Base-by-base conservation (phyloP, 1,140 invertebrate genomes). In the Nebria ingens region DNA sequence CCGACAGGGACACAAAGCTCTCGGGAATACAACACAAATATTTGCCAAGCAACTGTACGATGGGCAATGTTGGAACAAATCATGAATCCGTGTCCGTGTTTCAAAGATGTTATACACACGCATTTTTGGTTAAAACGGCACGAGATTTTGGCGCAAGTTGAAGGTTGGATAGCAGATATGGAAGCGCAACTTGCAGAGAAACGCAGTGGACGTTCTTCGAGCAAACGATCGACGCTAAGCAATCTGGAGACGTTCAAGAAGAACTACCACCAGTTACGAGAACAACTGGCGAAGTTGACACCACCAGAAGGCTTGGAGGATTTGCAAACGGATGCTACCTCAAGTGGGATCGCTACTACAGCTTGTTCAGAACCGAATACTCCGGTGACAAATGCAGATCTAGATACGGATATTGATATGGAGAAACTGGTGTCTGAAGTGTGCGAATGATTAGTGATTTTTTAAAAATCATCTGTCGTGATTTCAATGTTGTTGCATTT, bases 31-130 rank as follows among this genome's bases (percentile, higher is more conserved):
- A 96, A 97, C 73, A 86, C 91, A 58, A 96, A 96, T 71, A 94
- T 98, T 64, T 87, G 91, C 72, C 91, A 95, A 73, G 93, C 93
- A 2, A 95, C 91, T 53, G 89, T 93, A 29, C 86, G 91, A 67
- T 97, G 93, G 91, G 94, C 92, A 38, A 97, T 97, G 88, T 76
- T 96, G 49, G 93, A 97, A 72, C 91, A 95, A 70, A 82, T 97
- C 58, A 74, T 84, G 58, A 91, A 91, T 74, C 91, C 93, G 1
- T 88, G 89, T 62, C 83, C 88, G n/a, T 94, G 91, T 73, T 96
- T 97, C 68, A 90, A 88, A 74, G 89, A 93, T 74, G 88, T 97
- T 12, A 91, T 97, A 62, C 85, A 91, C 59, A 86, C 87, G 49
- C 93, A 97, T 73, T 97, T 97, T 68, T 97, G 93, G 89, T 76